phyloP scores from a whole-genome alignment of 2,888 invertebrate species.

The Lumbricus terrestris region DNA sequence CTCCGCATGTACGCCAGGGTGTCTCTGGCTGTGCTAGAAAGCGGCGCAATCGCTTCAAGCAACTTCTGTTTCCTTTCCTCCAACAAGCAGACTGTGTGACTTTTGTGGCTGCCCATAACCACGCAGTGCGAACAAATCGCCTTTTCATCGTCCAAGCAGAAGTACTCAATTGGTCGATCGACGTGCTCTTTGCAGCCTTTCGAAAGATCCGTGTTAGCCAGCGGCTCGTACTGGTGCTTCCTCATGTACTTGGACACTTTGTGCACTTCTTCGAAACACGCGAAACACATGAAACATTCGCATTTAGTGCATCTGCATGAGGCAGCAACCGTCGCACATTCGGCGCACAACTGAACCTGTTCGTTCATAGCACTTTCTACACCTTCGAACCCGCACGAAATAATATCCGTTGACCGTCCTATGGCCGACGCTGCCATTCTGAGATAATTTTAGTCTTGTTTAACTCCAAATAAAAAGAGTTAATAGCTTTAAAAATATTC shows the following conservation, averaged over 20 bases:
- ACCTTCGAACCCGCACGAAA: background rate
- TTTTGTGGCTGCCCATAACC: background rate
- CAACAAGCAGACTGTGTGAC: background rate
- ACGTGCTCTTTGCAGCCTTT: background rate
- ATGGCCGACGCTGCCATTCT: background rate
- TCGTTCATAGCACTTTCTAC: background rate
- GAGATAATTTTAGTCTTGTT: background rate
- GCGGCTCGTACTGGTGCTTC: constrained; percentile 6
- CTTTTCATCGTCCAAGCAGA: background rate
- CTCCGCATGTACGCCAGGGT: background rate
- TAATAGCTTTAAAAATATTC: background rate
- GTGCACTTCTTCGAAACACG: constrained; percentile 4
- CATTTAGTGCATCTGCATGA: background rate
- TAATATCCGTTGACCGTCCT: background rate
- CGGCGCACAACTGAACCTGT: background rate
- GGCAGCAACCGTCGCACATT: background rate
- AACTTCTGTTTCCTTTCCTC: background rate
- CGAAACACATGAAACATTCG: background rate
- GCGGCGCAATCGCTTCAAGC: background rate
- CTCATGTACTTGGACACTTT: constrained; percentile 6
- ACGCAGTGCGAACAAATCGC: background rate
- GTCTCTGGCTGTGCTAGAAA: background rate
- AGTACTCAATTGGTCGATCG: background rate
- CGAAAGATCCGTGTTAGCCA: background rate
- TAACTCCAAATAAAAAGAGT: background rate